Conservation (phyloP, 2,113 vertebrate genomes). For the Clarias macrocephalus region DNA sequence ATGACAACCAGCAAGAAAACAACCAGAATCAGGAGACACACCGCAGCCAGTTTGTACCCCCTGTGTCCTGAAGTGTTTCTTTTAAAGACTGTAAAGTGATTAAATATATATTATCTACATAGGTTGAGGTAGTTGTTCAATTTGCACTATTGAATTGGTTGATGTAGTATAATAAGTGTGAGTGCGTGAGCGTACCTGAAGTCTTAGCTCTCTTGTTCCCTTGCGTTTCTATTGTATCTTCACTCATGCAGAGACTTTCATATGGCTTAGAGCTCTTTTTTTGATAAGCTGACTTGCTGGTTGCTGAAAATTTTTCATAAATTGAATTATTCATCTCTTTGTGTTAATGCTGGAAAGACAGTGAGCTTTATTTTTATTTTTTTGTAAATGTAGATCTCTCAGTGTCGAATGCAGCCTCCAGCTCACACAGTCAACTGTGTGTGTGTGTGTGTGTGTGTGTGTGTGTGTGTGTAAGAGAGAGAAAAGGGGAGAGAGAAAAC, state of each 20-base stretch:
- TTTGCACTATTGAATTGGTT: no score
- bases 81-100: not conserved
- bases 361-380: rapidly evolving
- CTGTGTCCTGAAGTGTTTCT: not conserved
- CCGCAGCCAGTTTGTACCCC: not conserved
- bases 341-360: not conserved
- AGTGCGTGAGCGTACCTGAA: not conserved
- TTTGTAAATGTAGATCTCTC: not conserved
- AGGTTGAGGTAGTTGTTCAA: not conserved
- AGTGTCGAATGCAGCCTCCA: not conserved
- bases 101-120: not conserved
- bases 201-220: not conserved
- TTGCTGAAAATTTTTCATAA: not conserved
- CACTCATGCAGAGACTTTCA: not conserved
- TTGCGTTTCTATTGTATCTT: not conserved
- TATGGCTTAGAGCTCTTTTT: not conserved
- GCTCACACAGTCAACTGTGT: not conserved
- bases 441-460: not conserved
- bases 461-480: no score
- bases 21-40: not conserved
- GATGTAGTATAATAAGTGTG: no score
- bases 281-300: not conserved
- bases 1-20: not conserved
- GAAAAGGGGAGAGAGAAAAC: no score
- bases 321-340: not conserved